These are phyloP conservation scores for Oxyscelio sp. DNA, from an alignment of 2,888 invertebrate species.

Conservation along the genomic window DNA sequence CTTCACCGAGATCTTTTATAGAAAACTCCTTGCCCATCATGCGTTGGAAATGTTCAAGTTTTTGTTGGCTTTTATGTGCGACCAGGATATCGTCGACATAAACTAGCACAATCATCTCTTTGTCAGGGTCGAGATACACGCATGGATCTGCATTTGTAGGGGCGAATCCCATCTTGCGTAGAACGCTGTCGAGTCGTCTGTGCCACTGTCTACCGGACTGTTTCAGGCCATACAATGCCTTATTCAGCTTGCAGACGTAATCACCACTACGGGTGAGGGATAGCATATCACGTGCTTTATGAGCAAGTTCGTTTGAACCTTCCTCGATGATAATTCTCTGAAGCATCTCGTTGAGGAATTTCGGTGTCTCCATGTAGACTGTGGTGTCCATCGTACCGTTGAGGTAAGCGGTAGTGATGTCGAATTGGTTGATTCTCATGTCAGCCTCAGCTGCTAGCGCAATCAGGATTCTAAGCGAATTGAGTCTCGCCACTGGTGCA, in stretches of 20 bases:
- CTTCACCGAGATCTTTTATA: no score
- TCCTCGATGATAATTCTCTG: background rate
- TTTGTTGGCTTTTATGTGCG: no score
- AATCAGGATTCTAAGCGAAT: constrained; percentile 35
- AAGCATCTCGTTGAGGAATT: constrained; percentile 46
- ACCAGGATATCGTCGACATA: constrained; percentile 57
- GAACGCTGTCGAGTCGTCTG: background rate
- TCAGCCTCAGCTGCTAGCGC: constrained; percentile 52
- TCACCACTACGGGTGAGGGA: background rate
- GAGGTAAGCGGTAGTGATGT: no score
- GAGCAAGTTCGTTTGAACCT: background rate
- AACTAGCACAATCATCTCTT: constrained; percentile 14
- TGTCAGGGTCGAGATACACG: constrained; percentile 19
- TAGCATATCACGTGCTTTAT: background rate
- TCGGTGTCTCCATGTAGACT: no score
- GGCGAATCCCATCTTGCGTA: background rate
- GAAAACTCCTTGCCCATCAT: no score
- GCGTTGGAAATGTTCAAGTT: no score
- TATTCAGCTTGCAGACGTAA: background rate
- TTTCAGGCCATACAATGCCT: background rate
- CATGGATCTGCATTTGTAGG: constrained; percentile 15
- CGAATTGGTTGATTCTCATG: constrained; percentile 70
- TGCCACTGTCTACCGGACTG: background rate
- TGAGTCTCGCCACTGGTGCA: background rate
- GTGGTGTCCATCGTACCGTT: constrained; percentile 30